Evolutionary conservation across 2,888 invertebrate genomes (phyloP), one percentile per base, ranked within the genome.

Genomic region (Drosophila paramelanica): DNA sequence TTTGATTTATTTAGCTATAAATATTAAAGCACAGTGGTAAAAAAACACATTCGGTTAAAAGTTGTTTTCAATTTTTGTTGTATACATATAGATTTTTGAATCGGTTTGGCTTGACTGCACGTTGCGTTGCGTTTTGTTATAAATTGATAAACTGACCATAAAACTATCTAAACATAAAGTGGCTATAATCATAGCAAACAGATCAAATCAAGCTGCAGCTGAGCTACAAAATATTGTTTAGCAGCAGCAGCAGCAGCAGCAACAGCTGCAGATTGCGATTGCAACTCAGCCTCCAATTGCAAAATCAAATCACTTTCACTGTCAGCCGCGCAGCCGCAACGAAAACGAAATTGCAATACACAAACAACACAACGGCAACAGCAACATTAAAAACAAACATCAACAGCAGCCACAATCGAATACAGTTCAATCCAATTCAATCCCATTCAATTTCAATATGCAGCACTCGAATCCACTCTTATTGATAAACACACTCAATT

Each of bases 291-390:
- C 73, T 86, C 79, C 84, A 89, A 90, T 87, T 87, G 81, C 85
- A 85, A 89, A 89, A 87, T 89, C 88, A 90, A 90, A 90, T 89
- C 90, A 90, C 90, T 90, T 90, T 90, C 90, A 90, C 90, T 90
- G 88, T 81, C 80, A 84, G 81, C 55, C 76, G 69, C 62, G 52
- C 66, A 57, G 73, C 70, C 62, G 74, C 79, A 73, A 68, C 66
- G 77, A 78, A 73, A 70, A 61, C 60, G 77, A 75, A 77, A 78
- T 77, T 78, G 67, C 74, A 78, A 36, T 66, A 52, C 42, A 42
- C 64, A 67, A 62, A 50, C 73, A 73, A 56, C 65, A 53, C 58
- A 45, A 41, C 57, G 52, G 42, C 51, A 57, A 6, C 43, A 61
- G 5, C 56, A 71, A 10, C 66, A 67, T 31, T 2, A 57, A 27